phyloP scores from a whole-genome alignment of 2,888 invertebrate species.

The Calameuta filiformis region DNA sequence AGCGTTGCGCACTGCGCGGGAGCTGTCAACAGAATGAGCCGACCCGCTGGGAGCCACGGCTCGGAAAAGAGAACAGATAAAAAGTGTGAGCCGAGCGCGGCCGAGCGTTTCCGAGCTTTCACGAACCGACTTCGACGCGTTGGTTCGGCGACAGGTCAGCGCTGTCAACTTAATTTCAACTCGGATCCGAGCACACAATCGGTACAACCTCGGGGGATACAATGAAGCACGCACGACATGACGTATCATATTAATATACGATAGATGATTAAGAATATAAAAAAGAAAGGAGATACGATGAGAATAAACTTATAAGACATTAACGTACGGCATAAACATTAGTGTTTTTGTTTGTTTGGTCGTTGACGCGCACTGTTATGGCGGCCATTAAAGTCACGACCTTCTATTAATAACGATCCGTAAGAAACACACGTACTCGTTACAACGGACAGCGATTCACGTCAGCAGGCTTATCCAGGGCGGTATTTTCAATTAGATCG shows the following conservation, averaged over 20 bases:
- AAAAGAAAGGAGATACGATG: background rate
- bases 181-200: constrained; percentile 7
- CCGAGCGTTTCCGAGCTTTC: constrained; percentile 15
- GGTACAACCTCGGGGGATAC: background rate
- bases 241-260: background rate
- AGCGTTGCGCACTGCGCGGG: constrained; percentile 32
- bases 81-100: constrained; percentile 15
- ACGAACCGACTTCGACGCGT: constrained; percentile 15
- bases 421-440: background rate
- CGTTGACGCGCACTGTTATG: background rate
- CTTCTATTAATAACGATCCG: background rate
- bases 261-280: background rate
- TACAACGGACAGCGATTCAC: background rate
- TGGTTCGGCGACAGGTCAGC: constrained; percentile 25
- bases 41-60: constrained; percentile 21
- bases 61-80: constrained; percentile 25
- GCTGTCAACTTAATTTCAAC: constrained; percentile 19
- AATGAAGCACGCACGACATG: background rate
- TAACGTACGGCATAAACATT: background rate
- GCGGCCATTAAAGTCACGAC: background rate
- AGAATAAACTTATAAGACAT: background rate
- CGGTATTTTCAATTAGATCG: background rate
- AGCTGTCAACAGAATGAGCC: constrained; percentile 57
- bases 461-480: background rate
- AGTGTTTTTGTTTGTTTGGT: background rate